Conservation (phyloP, 2,888 invertebrate genomes). For the Drosophila infuscata region DNA sequence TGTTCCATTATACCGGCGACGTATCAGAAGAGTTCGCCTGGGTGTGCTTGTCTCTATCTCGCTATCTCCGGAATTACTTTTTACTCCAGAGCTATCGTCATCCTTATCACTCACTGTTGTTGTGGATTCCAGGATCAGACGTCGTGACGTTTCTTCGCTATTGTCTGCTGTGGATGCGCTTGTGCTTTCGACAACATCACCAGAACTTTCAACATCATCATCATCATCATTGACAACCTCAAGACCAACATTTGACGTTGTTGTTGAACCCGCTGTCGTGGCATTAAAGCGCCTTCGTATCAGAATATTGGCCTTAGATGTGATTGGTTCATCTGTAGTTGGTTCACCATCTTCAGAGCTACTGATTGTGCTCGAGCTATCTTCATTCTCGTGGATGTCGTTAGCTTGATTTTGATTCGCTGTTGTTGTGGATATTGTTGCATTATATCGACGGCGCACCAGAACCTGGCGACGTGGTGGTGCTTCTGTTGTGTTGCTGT, state of each 20-base stretch:
- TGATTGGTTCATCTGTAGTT: background rate
- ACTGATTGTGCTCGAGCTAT: background rate
- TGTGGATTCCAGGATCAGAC: background rate
- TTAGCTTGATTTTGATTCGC: background rate
- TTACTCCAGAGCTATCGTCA: background rate
- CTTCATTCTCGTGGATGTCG: background rate
- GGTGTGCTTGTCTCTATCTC: background rate
- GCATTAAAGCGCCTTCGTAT: constrained; percentile 1
- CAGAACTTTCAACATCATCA: background rate
- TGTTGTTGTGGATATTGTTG: constrained; percentile 2
- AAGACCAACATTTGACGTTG: background rate
- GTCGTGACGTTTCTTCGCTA: background rate
- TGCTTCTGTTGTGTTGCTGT: background rate
- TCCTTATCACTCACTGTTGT: background rate
- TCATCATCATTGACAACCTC: background rate
- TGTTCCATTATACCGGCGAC: constrained; percentile 5
- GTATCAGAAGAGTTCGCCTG: background rate
- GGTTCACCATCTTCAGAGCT: background rate
- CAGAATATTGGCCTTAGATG: background rate
- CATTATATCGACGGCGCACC: constrained; percentile 13
- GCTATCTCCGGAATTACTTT: background rate
- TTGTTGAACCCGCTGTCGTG: background rate
- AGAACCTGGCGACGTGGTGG: background rate
- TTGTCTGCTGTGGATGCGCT: background rate
- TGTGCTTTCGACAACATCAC: background rate